Evolutionary conservation across 1,140 invertebrate species (phyloP).

Genomic region (Euwallacea fornicatus): DNA sequence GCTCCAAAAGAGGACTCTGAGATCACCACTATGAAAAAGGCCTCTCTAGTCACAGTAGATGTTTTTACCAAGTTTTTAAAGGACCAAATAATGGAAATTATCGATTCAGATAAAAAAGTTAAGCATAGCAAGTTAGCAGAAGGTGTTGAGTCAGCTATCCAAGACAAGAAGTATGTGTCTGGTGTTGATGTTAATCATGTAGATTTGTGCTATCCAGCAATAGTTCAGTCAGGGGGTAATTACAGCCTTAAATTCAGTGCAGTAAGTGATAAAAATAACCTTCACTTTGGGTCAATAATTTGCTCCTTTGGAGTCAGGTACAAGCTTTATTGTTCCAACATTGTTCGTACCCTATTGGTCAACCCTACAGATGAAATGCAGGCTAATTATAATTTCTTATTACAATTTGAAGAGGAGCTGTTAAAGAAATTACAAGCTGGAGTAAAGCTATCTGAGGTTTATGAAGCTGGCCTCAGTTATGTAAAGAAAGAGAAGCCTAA

Average conservation of each 20-base stretch:
- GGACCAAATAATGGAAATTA: slow-evolving; percentile 98
- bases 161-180: slow-evolving; percentile 92
- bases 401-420: slow-evolving; percentile 90
- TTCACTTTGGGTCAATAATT: slow-evolving; percentile 96
- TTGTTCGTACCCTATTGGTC: slow-evolving; percentile 95
- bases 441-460: slow-evolving; percentile 84
- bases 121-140: slow-evolving; percentile 94
- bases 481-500: slow-evolving; percentile 87
- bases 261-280: slow-evolving; percentile 87
- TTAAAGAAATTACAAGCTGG: slow-evolving; percentile 83
- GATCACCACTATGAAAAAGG: slow-evolving; percentile 90
- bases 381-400: slow-evolving; percentile 91
- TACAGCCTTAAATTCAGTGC: slow-evolving; percentile 97
- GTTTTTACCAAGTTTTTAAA: slow-evolving; percentile 96
- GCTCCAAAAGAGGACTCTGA: slow-evolving; percentile 95
- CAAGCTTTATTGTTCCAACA: slow-evolving; percentile 98
- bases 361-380: slow-evolving; percentile 84
- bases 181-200: slow-evolving; percentile 85
- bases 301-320: slow-evolving; percentile 94
- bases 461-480: slow-evolving; percentile 78
- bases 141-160: slow-evolving; percentile 87
- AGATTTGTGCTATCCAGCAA: slow-evolving; percentile 97
- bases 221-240: slow-evolving; percentile 97
- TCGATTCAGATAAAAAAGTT: slow-evolving; percentile 96
- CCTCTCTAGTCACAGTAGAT: slow-evolving; percentile 89